These are phyloP conservation scores for Pseudochaenichthys georgianus DNA, from an alignment of 2,797 vertebrate species.

Conservation along the genomic window DNA sequence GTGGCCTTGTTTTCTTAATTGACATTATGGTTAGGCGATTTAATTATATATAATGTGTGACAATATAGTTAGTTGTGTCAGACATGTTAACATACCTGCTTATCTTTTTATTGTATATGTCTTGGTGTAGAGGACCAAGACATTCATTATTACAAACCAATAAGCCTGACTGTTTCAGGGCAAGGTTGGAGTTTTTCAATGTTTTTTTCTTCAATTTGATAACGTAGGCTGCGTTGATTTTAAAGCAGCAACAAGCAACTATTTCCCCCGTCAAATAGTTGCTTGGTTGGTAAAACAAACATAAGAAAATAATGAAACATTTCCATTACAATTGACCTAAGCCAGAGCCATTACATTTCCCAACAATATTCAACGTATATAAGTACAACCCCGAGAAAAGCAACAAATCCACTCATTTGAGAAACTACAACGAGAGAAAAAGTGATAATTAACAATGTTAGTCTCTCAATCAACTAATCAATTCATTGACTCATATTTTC, in stretches of 20 bases:
- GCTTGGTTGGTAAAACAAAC: not conserved
- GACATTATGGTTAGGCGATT: not conserved
- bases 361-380: no score
- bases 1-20: not conserved
- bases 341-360: no score
- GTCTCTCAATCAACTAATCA: no score
- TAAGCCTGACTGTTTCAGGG: not conserved
- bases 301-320: not conserved
- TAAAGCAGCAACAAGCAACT: not conserved
- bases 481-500: not conserved
- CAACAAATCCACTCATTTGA: no score
- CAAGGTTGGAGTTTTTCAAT: not conserved
- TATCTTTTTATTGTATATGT: not conserved
- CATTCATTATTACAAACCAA: not conserved
- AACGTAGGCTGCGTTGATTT: not conserved
- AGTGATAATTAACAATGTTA: no score
- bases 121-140: not conserved
- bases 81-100: not conserved
- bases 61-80: not conserved
- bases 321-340: not conserved
- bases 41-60: not conserved
- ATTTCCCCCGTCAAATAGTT: slow-evolving; percentile 1
- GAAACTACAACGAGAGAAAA: no score
- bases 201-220: not conserved
- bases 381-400: no score